A percentile compares a stretch with the other conserved stretches of the same genome.
These are phyloP conservation scores for Boloria selene DNA, from an alignment of 2,888 invertebrate species.

Conservation along the genomic window DNA sequence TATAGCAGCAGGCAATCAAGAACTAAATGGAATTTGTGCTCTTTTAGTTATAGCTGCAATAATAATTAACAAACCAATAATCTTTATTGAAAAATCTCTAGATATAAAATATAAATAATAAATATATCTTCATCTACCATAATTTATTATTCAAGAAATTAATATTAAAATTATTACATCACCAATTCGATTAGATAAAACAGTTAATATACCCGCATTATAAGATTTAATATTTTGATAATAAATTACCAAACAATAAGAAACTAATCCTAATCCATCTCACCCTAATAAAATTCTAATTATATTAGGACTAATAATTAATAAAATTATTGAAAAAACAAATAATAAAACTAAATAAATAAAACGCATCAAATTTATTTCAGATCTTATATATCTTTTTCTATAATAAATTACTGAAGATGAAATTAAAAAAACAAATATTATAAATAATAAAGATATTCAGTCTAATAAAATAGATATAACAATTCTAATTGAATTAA, in stretches of 20 bases:
- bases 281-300: conserved; percentile 87
- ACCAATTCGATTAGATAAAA: conserved; percentile 87
- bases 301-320: conserved; percentile 87
- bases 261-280: conserved; percentile 87
- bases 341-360: conserved; percentile 85
- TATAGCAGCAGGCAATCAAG: conserved; percentile 88
- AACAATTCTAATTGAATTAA: no score
- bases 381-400: conserved; percentile 83
- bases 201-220: conserved; percentile 88
- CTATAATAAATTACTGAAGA: conserved; percentile 85
- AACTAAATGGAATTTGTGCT: conserved; percentile 91
- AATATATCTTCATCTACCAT: conserved; percentile 41
- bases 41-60: conserved; percentile 88
- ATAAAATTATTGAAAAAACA: conserved; percentile 85
- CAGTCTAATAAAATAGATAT: no score
- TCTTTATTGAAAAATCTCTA: conserved; percentile 55
- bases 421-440: conserved; percentile 85
- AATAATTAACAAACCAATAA: conserved; percentile 71
- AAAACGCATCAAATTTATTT: conserved; percentile 84
- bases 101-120: conserved; percentile 90
- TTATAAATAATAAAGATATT: conserved; percentile 83
- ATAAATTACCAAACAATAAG: conserved; percentile 88
- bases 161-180: conserved; percentile 84
- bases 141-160: neutral
- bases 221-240: conserved; percentile 86